Evolutionary conservation across 2,797 vertebrate genomes (phyloP).

Genomic region (Lepilemur septentrionalis): DNA sequence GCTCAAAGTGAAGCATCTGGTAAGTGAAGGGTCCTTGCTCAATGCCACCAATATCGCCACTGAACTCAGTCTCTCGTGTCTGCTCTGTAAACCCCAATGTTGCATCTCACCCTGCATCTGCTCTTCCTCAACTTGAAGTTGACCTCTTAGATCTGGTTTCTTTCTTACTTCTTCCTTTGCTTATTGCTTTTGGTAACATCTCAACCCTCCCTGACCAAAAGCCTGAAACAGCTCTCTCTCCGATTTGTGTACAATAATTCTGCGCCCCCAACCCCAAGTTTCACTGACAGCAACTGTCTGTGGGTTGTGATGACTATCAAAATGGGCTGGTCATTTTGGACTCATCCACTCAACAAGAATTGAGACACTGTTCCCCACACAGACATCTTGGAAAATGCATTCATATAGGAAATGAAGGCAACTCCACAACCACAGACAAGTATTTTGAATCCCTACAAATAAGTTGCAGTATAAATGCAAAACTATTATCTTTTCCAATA

Average conservation of each 20-base stretch:
- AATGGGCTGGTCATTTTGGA: background rate
- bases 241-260: background rate
- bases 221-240: background rate
- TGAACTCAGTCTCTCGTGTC: background rate
- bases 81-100: background rate
- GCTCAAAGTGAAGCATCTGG: background rate
- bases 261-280: background rate
- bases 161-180: background rate
- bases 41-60: background rate
- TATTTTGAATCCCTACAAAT: conserved; percentile 11
- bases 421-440: background rate
- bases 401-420: background rate
- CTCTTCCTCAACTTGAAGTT: background rate
- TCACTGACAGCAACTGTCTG: background rate
- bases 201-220: background rate
- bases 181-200: background rate
- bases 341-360: background rate
- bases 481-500: conserved; percentile 38
- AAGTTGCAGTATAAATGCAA: conserved; percentile 38
- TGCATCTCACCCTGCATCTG: background rate
- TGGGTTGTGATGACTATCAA: background rate
- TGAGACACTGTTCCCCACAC: background rate
- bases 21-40: background rate
- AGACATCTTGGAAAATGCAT: background rate
- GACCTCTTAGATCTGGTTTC: background rate